These are phyloP conservation scores for Andrena praecox DNA, from an alignment of 2,888 invertebrate species.

Conservation along the genomic window DNA sequence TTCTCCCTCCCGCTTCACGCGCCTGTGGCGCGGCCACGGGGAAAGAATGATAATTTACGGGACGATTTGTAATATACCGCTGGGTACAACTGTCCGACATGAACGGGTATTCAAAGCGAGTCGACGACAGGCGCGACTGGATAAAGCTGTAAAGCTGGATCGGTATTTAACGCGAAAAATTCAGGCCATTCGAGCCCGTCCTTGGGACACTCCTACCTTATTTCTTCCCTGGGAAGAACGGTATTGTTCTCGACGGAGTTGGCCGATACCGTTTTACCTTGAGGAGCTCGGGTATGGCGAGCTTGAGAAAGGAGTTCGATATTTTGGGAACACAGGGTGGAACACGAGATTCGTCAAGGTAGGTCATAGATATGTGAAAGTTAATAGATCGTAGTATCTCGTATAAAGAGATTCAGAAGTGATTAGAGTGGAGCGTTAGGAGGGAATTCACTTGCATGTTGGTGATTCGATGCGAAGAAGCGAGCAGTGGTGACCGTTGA, in stretches of 20 bases:
- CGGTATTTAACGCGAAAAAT: slow-evolving; percentile 51
- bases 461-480: too few species aligned
- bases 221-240: slow-evolving; percentile 40
- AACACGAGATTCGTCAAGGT: neutral
- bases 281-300: neutral
- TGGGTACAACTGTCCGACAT: slow-evolving; percentile 9
- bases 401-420: too few species aligned
- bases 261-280: slow-evolving; percentile 2
- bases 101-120: slow-evolving; percentile 26
- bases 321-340: neutral
- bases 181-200: slow-evolving; percentile 46
- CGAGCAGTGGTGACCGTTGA: too few species aligned
- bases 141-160: slow-evolving; percentile 53
- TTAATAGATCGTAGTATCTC: neutral
- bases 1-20: neutral
- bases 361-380: neutral
- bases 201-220: slow-evolving; percentile 57
- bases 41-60: slow-evolving; percentile 46
- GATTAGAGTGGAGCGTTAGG: too few species aligned
- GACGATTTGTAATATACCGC: slow-evolving; percentile 51
- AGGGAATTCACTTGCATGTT: too few species aligned
- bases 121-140: slow-evolving; percentile 9
- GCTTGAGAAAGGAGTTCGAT: neutral
- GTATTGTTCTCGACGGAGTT: slow-evolving; percentile 37
- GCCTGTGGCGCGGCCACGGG: slow-evolving; percentile 8